Evolutionary conservation across 2,888 invertebrate genomes (phyloP), one percentile per base, ranked within the genome.

Genomic region (Amphimallon solstitiale): DNA sequence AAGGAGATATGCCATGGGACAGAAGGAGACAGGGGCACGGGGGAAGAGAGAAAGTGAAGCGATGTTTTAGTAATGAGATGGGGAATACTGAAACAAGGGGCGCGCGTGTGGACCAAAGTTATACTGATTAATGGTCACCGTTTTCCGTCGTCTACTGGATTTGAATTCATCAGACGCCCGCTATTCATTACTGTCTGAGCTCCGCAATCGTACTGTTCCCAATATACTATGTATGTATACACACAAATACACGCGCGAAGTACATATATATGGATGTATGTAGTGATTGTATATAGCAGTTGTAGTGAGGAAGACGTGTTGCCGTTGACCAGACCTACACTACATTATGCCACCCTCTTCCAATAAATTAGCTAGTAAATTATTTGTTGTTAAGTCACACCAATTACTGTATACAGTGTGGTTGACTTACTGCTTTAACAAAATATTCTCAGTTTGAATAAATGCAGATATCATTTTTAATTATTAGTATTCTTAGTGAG

Each of bases 101-200:
- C 64, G 69, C 64, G 60, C 38, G 63, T 63, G 19, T 29, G 66
- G 64, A 65, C 67, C 65, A 67, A 68, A 66, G 73, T 71, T 61
- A 51, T 66, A 66, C 66, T 66, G 66, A 66, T 66, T 66, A 66
- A 66, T 66, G 61, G 60, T 43, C 49, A 48, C 60, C 78, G 77
- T 77, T 78, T 77, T 75, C 76, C 77, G 77, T 74, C 78, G 76
- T 77, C 77, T 76, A 75, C 76, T 76, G 75, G 75, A 77, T 77
- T 76, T 78, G 75, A 77, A 76, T 76, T 79, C 77, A 77, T 78
- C 77, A 77, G 74, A 74, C 66, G 66, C 43, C 60, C 61, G 76
- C 79, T 77, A 79, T 79, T 79, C 77, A 79, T 79, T 78, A 79
- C 77, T 77, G 78, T 78, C 77, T 52, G 49, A 48, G 37, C 21